Conservation (phyloP, 1,140 invertebrate genomes). For the Belonocnema kinseyi region DNA sequence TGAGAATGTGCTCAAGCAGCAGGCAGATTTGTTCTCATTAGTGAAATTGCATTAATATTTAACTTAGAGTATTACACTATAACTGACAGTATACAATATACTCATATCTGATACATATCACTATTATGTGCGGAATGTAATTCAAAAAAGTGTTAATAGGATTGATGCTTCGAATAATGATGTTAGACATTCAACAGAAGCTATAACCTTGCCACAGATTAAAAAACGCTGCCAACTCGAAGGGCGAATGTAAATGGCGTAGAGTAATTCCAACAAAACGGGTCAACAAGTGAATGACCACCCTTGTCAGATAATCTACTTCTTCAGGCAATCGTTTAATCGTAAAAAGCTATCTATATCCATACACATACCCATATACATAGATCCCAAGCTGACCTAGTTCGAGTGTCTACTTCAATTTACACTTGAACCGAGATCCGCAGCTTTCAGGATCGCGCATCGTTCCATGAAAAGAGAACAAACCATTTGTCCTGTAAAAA, state of each 20-base stretch:
- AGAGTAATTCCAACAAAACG: neutral
- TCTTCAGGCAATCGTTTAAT: neutral
- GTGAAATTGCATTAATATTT: too few relatives aligned
- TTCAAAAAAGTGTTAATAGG: neutral
- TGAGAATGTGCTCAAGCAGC: too few relatives aligned
- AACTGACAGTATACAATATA: neutral
- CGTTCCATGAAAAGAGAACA: neutral
- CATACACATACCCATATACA: neutral
- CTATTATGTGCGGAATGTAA: neutral
- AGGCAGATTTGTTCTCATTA: too few relatives aligned
- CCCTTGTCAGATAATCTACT: neutral
- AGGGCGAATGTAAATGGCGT: neutral
- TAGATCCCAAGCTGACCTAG: neutral
- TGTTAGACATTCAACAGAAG: neutral
- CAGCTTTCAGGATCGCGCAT: slow-evolving; percentile 8
- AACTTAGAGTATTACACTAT: too few relatives aligned
- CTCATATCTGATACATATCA: neutral
- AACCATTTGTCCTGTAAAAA: slow-evolving; percentile 2
- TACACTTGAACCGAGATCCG: slow-evolving; percentile 5
- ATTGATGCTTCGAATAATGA: neutral
- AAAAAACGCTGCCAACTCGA: neutral
- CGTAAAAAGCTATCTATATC: neutral
- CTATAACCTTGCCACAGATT: neutral
- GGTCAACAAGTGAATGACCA: neutral
- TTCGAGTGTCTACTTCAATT: neutral